Evolutionary conservation across 2,113 vertebrate genomes (phyloP).

Genomic region (Chlorodrepanis virens): DNA sequence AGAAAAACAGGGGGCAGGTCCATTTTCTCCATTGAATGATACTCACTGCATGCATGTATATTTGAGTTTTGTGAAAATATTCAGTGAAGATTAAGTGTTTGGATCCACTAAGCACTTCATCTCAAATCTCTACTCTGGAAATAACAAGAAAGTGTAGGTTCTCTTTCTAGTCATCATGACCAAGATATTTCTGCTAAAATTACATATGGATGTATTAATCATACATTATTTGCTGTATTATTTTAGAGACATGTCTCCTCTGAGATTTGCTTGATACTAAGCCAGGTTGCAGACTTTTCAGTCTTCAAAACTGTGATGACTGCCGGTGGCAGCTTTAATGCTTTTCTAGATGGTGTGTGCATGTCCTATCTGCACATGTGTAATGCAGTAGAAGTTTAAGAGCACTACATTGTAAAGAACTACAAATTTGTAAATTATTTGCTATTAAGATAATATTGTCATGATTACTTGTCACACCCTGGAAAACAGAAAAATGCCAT

Average conservation of each 20-base stretch:
- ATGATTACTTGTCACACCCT: background rate
- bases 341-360: background rate
- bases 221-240: background rate
- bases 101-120: background rate
- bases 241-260: background rate
- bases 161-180: background rate
- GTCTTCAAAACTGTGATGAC: background rate
- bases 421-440: background rate
- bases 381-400: background rate
- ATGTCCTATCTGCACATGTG: fast-evolving
- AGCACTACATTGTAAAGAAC: background rate
- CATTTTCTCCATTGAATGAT: background rate
- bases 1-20: background rate
- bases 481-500: background rate
- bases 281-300: background rate
- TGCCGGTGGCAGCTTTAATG: background rate
- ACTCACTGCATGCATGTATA: background rate
- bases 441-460: background rate
- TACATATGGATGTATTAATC: background rate
- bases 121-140: background rate
- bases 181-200: background rate
- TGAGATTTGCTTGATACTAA: background rate
- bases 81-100: background rate
- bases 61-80: background rate
- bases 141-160: background rate